A percentile compares a stretch with the other conserved stretches of the same genome.
phyloP scores from a whole-genome alignment of 2,888 invertebrate species.

The Heliothis peltigera region DNA sequence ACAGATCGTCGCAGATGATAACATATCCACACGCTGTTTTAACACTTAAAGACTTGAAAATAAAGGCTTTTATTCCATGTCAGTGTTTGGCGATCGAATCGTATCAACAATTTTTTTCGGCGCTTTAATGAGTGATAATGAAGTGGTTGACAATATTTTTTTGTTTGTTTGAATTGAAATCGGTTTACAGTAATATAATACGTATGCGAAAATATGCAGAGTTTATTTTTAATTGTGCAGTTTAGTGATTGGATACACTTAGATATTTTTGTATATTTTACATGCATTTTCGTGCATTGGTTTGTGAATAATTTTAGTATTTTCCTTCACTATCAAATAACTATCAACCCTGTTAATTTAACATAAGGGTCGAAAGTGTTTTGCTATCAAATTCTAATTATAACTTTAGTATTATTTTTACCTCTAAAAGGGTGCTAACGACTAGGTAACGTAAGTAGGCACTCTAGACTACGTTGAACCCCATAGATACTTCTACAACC shows the following conservation, averaged over 20 bases:
- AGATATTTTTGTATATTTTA: conserved; percentile 5
- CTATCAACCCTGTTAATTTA: no score
- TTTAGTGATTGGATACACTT: not conserved
- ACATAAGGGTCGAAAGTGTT: no score
- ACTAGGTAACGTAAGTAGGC: not conserved
- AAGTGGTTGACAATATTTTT: conserved; percentile 35
- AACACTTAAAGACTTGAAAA: not conserved
- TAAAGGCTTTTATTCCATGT: conserved; percentile 6
- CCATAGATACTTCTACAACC: not conserved
- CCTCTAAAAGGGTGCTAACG: not conserved
- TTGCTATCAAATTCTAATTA: no score
- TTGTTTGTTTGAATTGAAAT: conserved; percentile 22
- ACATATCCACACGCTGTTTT: conserved; percentile 34
- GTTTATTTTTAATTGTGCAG: not conserved
- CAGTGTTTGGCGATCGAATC: not conserved
- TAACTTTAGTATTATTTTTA: no score
- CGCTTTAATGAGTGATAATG: conserved; percentile 47
- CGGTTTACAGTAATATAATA: not conserved
- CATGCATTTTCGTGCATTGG: not conserved
- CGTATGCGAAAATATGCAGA: not conserved
- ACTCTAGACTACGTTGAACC: not conserved
- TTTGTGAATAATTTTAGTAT: not conserved
- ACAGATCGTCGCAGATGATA: conserved; percentile 52
- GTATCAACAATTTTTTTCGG: conserved; percentile 29
- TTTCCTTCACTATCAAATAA: no score